Evolutionary conservation across 2,888 invertebrate genomes (phyloP).

Genomic region (Flexamia atlantica): DNA sequence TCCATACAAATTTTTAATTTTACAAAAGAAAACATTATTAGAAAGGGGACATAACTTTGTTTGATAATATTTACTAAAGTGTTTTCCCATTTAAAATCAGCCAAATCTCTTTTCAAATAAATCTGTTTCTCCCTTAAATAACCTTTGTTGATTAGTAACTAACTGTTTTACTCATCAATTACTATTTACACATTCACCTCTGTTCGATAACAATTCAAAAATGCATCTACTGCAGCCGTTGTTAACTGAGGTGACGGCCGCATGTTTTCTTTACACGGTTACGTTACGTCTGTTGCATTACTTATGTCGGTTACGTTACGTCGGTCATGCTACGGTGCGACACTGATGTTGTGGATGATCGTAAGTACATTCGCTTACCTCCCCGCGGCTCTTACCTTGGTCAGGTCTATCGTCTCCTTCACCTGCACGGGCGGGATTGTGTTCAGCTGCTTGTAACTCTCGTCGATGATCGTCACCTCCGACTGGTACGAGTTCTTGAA

Average conservation of each 20-base stretch:
- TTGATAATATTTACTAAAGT: too few species aligned
- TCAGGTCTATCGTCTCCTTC: conserved; percentile 87
- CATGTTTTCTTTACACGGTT: conserved; percentile 57
- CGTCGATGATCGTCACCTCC: conserved; percentile 94
- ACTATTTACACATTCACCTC: conserved; percentile 47
- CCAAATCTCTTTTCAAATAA: too few species aligned
- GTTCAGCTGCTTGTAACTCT: conserved; percentile 89
- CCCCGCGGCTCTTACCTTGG: conserved; percentile 81
- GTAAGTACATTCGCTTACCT: conserved; percentile 48
- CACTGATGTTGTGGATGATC: conserved; percentile 32
- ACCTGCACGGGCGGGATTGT: conserved; percentile 84
- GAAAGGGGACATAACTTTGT: too few species aligned
- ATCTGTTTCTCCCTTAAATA: too few species aligned
- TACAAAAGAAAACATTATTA: too few species aligned
- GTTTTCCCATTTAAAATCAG: too few species aligned
- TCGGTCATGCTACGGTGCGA: conserved; percentile 37
- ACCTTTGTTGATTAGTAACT: not conserved
- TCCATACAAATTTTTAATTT: too few species aligned
- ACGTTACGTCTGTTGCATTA: conserved; percentile 17
- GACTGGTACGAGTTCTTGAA: conserved; percentile 92
- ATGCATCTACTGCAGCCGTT: conserved; percentile 34
- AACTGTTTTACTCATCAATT: not conserved
- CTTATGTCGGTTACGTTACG: conserved; percentile 4
- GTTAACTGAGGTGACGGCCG: conserved; percentile 15
- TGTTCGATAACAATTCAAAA: not conserved